These are phyloP conservation scores for Cephalopterus ornatus DNA, from an alignment of 2,113 vertebrate genomes.

Conservation along the genomic window DNA sequence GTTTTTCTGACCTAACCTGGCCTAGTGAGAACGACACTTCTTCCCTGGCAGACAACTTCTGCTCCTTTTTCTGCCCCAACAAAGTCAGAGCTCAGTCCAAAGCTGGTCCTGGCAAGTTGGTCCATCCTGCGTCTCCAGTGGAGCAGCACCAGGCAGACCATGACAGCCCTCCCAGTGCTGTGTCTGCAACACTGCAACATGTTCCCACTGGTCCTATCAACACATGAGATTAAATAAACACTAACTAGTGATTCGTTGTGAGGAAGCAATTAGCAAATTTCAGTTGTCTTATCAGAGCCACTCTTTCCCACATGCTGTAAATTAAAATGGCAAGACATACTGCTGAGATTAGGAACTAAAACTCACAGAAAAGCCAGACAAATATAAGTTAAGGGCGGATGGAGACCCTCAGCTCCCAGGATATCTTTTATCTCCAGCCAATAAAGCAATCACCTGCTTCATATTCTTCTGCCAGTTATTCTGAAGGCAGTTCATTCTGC, in stretches of 20 bases:
- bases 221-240: not conserved
- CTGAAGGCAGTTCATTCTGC: not conserved
- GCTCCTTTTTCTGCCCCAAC: not conserved
- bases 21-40: not conserved
- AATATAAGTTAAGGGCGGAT: not conserved
- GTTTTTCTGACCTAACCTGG: not conserved
- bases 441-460: not conserved
- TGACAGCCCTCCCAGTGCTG: not conserved
- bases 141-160: not conserved
- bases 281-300: not conserved
- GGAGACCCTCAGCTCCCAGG: not conserved
- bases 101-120: not conserved
- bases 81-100: not conserved
- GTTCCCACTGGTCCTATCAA: not conserved
- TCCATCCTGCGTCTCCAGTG: fast-evolving
- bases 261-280: not conserved
- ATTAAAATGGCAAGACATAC: not conserved
- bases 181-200: not conserved
- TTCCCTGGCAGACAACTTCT: not conserved
- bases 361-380: not conserved
- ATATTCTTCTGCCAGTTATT: not conserved
- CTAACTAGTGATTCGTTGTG: not conserved
- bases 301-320: not conserved
- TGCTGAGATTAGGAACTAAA: not conserved
- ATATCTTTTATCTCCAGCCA: not conserved